phyloP scores from a whole-genome alignment of 1,140 invertebrate genomes.

The Maconellicoccus hirsutus region DNA sequence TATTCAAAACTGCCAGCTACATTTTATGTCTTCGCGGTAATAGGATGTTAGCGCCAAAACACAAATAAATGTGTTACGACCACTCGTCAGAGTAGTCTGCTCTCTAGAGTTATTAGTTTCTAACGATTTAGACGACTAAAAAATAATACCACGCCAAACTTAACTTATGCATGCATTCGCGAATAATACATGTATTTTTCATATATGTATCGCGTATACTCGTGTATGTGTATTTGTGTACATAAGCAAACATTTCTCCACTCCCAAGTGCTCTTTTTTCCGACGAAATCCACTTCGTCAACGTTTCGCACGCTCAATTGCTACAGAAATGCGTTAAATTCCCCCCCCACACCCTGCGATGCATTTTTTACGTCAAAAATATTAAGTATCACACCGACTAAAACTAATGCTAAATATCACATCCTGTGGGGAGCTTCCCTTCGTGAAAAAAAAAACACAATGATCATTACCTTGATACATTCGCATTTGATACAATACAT shows the following conservation, averaged over 20 bases:
- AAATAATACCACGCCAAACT: not conserved
- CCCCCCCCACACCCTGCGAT: too few relatives aligned
- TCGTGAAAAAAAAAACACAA: not conserved
- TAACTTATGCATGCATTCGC: not conserved
- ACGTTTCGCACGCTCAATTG: too few relatives aligned
- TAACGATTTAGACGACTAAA: not conserved
- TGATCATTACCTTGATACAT: slow-evolving; percentile 63
- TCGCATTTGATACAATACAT: slow-evolving; percentile 89
- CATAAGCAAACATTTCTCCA: too few relatives aligned
- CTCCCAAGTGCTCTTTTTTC: too few relatives aligned
- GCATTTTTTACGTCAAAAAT: too few relatives aligned
- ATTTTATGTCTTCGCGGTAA: not conserved
- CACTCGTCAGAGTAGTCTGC: not conserved
- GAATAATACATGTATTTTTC: not conserved
- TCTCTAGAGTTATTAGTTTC: not conserved
- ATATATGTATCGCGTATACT: too few relatives aligned
- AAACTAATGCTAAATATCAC: too few relatives aligned
- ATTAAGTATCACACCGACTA: too few relatives aligned
- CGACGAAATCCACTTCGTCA: too few relatives aligned
- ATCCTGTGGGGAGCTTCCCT: too few relatives aligned
- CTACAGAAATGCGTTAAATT: too few relatives aligned
- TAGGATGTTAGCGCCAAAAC: slow-evolving; percentile 3
- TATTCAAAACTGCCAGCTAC: not conserved
- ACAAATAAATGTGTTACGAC: not conserved
- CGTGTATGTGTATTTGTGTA: too few relatives aligned